Evolutionary conservation across 2,888 invertebrate genomes (phyloP).

Genomic region (Gastracanthus pulcherrimus): DNA sequence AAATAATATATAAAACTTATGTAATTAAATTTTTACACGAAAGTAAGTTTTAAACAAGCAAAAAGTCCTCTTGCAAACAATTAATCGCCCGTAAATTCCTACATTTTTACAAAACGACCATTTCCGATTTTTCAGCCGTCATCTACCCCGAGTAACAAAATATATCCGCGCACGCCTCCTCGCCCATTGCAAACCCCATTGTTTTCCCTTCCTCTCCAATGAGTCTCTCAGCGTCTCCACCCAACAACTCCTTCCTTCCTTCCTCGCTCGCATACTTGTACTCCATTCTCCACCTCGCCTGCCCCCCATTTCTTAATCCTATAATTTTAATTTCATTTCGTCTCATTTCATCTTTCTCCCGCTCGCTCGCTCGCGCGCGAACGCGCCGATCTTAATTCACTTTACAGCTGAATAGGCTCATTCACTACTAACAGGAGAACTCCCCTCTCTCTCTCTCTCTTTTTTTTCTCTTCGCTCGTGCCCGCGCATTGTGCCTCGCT

Average conservation of each 20-base stretch:
- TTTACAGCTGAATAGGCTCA: slow-evolving; percentile 51
- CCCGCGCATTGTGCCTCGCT: slow-evolving; percentile 62
- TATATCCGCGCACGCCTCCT: background rate
- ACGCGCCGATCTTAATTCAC: slow-evolving; percentile 54
- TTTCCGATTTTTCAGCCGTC: background rate
- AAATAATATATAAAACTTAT: too few species aligned
- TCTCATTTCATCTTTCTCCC: slow-evolving; percentile 34
- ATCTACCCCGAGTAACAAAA: background rate
- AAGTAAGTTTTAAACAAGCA: too few species aligned
- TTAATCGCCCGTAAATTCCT: background rate
- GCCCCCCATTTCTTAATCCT: slow-evolving; percentile 45
- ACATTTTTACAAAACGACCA: background rate
- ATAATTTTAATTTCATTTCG: slow-evolving; percentile 46
- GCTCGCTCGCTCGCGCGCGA: slow-evolving; percentile 11
- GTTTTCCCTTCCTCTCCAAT: slow-evolving; percentile 35
- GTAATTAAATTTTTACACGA: too few species aligned
- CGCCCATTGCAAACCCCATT: slow-evolving; percentile 4
- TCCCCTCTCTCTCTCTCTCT: too few species aligned
- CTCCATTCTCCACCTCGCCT: slow-evolving; percentile 51
- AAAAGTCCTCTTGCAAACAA: too few species aligned
- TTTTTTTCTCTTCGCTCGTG: slow-evolving; percentile 45
- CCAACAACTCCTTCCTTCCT: background rate
- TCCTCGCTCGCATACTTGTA: slow-evolving; percentile 4
- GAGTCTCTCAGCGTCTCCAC: slow-evolving; percentile 35
- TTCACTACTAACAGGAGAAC: slow-evolving; percentile 34